Conservation (phyloP, 2,888 invertebrate genomes). For the Nomada hirtipes region DNA sequence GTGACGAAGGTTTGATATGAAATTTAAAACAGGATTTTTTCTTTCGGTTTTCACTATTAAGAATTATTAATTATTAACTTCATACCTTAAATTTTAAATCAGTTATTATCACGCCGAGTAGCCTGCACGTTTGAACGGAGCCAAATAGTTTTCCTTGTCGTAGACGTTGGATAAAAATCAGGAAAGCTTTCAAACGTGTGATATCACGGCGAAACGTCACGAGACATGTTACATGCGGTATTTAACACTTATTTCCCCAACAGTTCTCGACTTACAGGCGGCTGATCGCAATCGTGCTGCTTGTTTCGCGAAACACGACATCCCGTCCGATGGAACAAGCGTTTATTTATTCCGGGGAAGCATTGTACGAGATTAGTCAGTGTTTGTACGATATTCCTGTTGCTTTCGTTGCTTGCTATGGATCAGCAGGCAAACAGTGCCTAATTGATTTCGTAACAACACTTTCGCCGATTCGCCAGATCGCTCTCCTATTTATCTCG, state of each 20-base stretch:
- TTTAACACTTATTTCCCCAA: conserved; percentile 64
- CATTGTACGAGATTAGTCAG: conserved; percentile 57
- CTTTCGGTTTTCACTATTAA: no score
- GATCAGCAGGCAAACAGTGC: conserved; percentile 7
- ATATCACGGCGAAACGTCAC: conserved; percentile 34
- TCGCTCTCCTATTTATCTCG: conserved; percentile 15
- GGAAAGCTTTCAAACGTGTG: conserved; percentile 23
- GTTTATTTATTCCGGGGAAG: conserved; percentile 37
- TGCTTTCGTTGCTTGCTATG: conserved; percentile 16
- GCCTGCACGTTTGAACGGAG: no score
- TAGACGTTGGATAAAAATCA: conserved; percentile 19
- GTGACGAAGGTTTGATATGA: no score
- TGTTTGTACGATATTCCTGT: conserved; percentile 4
- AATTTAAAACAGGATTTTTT: no score
- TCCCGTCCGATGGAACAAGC: conserved; percentile 35
- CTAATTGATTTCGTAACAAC: conserved; percentile 56
- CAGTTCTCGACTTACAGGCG: conserved; percentile 61
- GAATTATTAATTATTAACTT: no score
- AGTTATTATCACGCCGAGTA: no score
- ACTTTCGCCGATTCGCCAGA: conserved; percentile 38
- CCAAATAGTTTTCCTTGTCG: conserved; percentile 14
- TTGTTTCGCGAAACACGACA: conserved; percentile 41
- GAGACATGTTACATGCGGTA: conserved; percentile 63
- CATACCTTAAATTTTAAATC: no score
- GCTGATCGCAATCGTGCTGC: conserved; percentile 58